A percentile compares a stretch with the other conserved stretches of the same genome.
Evolutionary conservation across 2,888 invertebrate genomes (phyloP).

Genomic region (Pteria penguin): DNA sequence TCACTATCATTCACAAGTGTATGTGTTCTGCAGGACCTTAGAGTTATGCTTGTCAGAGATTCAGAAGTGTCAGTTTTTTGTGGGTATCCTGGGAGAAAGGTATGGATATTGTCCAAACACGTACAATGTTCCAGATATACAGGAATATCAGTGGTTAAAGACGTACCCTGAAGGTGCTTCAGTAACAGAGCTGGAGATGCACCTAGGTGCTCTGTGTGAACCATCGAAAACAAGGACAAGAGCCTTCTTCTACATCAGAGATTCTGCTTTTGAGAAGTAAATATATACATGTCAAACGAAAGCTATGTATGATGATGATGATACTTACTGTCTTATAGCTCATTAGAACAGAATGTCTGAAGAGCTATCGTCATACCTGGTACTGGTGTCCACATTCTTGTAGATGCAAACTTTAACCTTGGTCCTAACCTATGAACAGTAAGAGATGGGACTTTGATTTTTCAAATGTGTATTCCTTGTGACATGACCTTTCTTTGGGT

Average conservation of each 20-base stretch:
- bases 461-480: no score
- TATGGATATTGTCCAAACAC: conserved; percentile 79
- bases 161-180: conserved; percentile 77
- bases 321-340: no score
- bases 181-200: conserved; percentile 80
- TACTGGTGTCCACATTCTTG: no score
- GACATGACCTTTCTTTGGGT: no score
- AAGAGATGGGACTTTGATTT: no score
- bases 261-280: conserved; percentile 70
- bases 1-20: no score
- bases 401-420: no score
- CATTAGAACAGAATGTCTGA: no score
- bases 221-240: conserved; percentile 57
- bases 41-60: conserved; percentile 80
- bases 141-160: conserved; percentile 78
- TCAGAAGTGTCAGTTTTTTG: conserved; percentile 79
- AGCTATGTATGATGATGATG: no score
- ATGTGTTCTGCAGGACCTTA: conserved; percentile 73
- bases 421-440: no score
- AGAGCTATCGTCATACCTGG: no score
- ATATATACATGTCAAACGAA: no score
- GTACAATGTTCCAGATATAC: conserved; percentile 71
- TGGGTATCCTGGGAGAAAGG: conserved; percentile 80
- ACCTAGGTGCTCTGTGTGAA: conserved; percentile 73
- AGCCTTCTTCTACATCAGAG: conserved; percentile 80